Base-by-base conservation (phyloP, 2,797 vertebrate species). In the Moxostoma hubbsi region DNA sequence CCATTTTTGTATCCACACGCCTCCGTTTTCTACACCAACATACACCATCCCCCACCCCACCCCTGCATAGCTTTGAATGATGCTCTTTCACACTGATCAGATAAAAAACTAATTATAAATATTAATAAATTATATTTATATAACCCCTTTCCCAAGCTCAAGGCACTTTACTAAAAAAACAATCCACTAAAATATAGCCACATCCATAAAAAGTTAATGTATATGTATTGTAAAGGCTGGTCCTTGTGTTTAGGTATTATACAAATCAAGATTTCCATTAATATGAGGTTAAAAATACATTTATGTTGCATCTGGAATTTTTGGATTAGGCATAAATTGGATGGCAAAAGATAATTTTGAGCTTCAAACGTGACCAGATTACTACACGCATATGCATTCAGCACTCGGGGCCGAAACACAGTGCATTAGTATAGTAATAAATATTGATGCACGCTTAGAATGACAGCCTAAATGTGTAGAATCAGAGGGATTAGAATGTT, bases 401-500 rank as follows among this genome's bases (percentile, higher is more conserved):
- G 72, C 24, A 70, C 65, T 82, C 65, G 12, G 15, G 46, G 54
- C 73, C 15, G 55, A 82, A 83, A 79, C 68, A 49, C 45, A 0
- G 5, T 49, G 77, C 78, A 83, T 84, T 83, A 84, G 78, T 55
- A 59, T 66, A 71, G 82, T 81, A 79, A 86, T 86, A 86, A 84
- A 86, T 86, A 86, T 82, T 86, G 85, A 86, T 82, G 81, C 46
- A 62, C 36, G 53, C 81, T 66, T 55, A 77, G 75, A 86, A 84
- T 77, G 85, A 74, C 81, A 82, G 78, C 68, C 65, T 81, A 82
- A 84, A 84, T 75, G 82, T 83, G 75, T 77, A 80, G 80, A 80
- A 79, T 82, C 64, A 47, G 58, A 83, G 59, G 81, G 83, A 84
- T 86, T 86, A 85, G 79, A 87, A 89, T 75, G 75, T 89, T 89